Conservation (phyloP, 1,140 invertebrate species). For the Colletes gigas region DNA sequence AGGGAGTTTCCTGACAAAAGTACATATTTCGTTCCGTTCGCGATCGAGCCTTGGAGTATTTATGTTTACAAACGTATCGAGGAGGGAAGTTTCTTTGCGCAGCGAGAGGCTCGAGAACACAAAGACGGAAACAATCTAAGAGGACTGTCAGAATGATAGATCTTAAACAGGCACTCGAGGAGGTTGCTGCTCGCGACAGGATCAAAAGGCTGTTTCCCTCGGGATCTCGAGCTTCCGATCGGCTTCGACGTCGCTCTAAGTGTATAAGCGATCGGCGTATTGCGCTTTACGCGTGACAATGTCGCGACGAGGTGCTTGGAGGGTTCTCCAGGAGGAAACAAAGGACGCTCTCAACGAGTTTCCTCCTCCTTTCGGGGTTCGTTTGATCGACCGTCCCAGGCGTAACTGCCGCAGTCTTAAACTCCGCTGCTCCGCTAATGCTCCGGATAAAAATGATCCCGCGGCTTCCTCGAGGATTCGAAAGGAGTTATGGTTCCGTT, state of each 20-base stretch:
- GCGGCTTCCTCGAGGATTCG: neutral
- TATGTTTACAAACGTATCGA: slow-evolving; percentile 18
- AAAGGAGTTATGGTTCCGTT: slow-evolving; percentile 12
- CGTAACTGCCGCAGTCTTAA: neutral
- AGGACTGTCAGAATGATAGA: slow-evolving; percentile 4
- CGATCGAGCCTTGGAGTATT: neutral
- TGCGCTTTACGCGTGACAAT: slow-evolving; percentile 28
- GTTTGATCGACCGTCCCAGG: neutral
- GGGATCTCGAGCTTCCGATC: slow-evolving; percentile 24
- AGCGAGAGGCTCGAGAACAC: neutral
- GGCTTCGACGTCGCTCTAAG: slow-evolving; percentile 16
- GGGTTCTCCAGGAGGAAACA: slow-evolving; percentile 16
- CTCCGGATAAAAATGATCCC: slow-evolving; percentile 32
- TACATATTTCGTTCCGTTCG: too few relatives aligned
- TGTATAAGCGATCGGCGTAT: slow-evolving; percentile 36
- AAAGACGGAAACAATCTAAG: slow-evolving; percentile 31
- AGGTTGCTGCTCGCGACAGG: slow-evolving; percentile 33
- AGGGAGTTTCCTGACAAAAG: too few relatives aligned
- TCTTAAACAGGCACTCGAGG: slow-evolving; percentile 25
- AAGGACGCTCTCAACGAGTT: slow-evolving; percentile 11
- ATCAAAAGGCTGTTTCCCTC: slow-evolving; percentile 41
- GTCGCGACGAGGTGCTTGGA: slow-evolving; percentile 25
- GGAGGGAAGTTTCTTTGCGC: neutral
- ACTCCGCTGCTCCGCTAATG: slow-evolving; percentile 11
- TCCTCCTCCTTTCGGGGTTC: neutral